phyloP scores from a whole-genome alignment of 2,888 invertebrate genomes.

The Seladonia tumulorum region DNA sequence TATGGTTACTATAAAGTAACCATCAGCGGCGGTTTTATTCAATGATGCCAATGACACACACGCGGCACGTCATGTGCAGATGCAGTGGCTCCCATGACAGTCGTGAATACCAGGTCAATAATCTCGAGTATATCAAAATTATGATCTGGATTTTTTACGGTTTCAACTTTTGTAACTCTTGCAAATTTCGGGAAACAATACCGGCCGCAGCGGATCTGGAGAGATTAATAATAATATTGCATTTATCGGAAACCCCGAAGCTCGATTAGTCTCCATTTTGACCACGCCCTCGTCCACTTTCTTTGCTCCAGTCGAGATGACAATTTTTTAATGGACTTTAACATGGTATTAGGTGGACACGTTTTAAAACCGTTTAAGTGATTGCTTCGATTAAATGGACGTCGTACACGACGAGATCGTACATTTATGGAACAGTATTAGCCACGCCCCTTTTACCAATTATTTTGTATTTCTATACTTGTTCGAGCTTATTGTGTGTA shows the following conservation, averaged over 20 bases:
- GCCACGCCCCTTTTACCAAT: not conserved
- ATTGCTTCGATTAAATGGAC: slow-evolving; percentile 2
- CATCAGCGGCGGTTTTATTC: slow-evolving; percentile 60
- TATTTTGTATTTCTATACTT: not conserved
- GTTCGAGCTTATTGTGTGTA: not conserved
- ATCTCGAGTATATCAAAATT: not conserved
- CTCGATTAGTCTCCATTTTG: not conserved
- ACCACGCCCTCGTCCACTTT: not conserved
- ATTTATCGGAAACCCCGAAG: not conserved
- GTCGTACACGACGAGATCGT: not conserved
- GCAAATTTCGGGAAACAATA: not conserved
- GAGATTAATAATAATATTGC: not conserved
- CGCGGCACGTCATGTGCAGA: slow-evolving; percentile 37
- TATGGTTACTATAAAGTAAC: slow-evolving; percentile 44
- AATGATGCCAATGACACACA: slow-evolving; percentile 69
- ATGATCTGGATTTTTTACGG: not conserved
- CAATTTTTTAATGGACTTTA: not conserved
- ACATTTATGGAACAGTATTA: not conserved
- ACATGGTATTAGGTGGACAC: not conserved
- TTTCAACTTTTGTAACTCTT: not conserved
- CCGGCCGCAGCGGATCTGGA: not conserved
- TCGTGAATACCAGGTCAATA: not conserved
- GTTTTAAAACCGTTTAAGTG: not conserved
- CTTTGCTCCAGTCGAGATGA: not conserved
- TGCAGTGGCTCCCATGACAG: slow-evolving; percentile 55